phyloP scores from a whole-genome alignment of 2,797 vertebrate species.

The Brachyalestes nurse region DNA sequence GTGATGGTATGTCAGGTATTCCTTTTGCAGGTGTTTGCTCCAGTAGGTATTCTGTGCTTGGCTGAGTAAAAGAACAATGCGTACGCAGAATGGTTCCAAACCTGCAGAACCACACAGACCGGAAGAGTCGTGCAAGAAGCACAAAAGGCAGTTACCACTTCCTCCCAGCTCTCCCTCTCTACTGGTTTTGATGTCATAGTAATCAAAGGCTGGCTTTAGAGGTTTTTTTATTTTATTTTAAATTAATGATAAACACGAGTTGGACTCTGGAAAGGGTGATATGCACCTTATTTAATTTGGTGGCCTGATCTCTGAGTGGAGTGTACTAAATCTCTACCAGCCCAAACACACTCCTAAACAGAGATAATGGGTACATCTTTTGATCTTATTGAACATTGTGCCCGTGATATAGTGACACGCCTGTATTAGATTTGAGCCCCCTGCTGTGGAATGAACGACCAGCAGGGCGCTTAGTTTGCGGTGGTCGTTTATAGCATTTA shows the following conservation, averaged over 20 bases:
- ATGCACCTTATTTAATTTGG: conserved; percentile 53
- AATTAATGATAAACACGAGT: conserved; percentile 68
- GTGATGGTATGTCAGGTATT: conserved; percentile 27
- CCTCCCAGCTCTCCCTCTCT: background rate
- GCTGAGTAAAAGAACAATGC: background rate
- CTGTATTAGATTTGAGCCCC: background rate
- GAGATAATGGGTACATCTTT: conserved; percentile 45
- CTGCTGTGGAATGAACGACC: background rate
- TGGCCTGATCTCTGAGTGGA: conserved; percentile 73
- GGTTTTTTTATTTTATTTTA: conserved; percentile 58
- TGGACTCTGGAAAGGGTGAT: conserved; percentile 67
- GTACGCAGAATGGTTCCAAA: background rate
- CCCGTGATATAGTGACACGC: background rate
- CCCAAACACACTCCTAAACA: background rate
- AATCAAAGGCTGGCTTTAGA: background rate
- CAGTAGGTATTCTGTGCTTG: background rate
- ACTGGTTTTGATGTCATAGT: background rate
- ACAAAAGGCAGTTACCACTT: background rate
- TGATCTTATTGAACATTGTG: background rate
- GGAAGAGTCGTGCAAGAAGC: background rate
- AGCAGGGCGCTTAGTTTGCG: background rate
- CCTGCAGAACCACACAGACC: conserved; percentile 8
- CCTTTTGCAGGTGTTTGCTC: background rate
- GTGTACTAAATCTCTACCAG: conserved; percentile 60
- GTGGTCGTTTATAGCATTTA: background rate